Base-by-base conservation (phyloP, 2,888 invertebrate genomes). In the Nomada fabriciana region DNA sequence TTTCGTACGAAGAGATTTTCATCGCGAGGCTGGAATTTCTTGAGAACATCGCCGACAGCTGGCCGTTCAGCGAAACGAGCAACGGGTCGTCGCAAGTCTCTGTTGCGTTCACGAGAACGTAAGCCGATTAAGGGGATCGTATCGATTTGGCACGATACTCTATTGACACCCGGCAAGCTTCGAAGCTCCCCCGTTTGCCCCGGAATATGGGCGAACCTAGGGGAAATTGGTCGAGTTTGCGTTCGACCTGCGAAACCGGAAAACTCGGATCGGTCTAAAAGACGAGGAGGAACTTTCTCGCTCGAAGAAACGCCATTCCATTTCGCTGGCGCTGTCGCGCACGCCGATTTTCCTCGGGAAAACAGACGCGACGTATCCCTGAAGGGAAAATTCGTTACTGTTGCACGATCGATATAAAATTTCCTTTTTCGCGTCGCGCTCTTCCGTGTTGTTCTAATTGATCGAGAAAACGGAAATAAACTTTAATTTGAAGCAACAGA, bases 51-150 rank as follows among this genome's bases (percentile, higher is more conserved):
- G 15, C 47, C 15, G 15, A 13, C 47, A 47, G 15, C 20, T 23
- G 23, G 23, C 13, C 23, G 20, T 20, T 29, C 47, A 36, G 59
- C 36, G 23, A 50, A 74, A 59, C 36, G 23, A 13, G 47, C n/a
- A n/a, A 52, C 29, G 20, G 36, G 23, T 29, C 23, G 10, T 43
- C 11, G 23, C 57, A 10, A n/a, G 57, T 20, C 25, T 69, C 61
- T n/a, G 23, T 29, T 47, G 18, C 43, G n/a, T 72, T 50, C 63
- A 47, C 57, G 47, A n/a, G 63, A 65, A 71, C 53, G 63, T 82
- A 76, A 82, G 72, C 15, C 76, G 80, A 82, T 82, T 82, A 82
- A 57, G 68, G 47, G 52, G 55, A 42, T 23, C 55, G 78, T 80
- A 82, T 80, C 68, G 82, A 80, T 80, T 76, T 15, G 50, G 11